Evolutionary conservation across 2,113 vertebrate genomes (phyloP).

Genomic region (Trinectes maculatus): DNA sequence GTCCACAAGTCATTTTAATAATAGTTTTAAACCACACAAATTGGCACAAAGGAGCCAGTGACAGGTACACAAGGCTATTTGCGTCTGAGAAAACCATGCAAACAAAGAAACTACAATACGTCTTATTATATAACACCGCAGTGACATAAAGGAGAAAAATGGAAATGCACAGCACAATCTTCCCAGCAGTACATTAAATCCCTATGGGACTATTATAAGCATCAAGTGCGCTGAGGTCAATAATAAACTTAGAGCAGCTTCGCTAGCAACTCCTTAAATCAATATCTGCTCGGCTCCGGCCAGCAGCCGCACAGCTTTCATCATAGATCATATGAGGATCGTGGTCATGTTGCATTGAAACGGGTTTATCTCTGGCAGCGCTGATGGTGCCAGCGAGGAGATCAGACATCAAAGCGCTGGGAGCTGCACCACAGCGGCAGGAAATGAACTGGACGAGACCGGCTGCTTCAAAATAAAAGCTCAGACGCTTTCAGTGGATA

Average conservation of each 20-base stretch:
- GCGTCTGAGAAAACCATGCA: background rate
- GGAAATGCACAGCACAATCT: background rate
- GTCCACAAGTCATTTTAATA: background rate
- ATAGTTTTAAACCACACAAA: conserved; percentile 6
- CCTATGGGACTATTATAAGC: background rate
- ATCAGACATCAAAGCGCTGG: conserved; percentile 71
- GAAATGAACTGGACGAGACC: background rate
- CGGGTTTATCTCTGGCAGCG: conserved; percentile 39
- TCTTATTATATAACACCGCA: background rate
- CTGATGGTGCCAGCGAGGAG: conserved; percentile 42
- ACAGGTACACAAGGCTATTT: no score
- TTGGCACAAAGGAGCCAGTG: background rate
- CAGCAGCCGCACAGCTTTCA: conserved; percentile 9
- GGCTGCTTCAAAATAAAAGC: conserved; percentile 47
- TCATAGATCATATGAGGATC: conserved; percentile 22
- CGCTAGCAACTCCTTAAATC: background rate
- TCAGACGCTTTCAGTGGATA: background rate
- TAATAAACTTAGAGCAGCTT: conserved; percentile 5
- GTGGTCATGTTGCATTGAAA: conserved; percentile 45
- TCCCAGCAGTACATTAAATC: no score
- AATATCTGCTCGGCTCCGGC: background rate
- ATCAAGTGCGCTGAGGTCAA: background rate
- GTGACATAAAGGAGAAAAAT: background rate
- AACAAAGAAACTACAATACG: background rate
- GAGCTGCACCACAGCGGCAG: conserved; percentile 47